Evolutionary conservation across 2,113 vertebrate species (phyloP), one percentile per base, ranked within the genome.

Genomic region (Acrocephalus arundinaceus): DNA sequence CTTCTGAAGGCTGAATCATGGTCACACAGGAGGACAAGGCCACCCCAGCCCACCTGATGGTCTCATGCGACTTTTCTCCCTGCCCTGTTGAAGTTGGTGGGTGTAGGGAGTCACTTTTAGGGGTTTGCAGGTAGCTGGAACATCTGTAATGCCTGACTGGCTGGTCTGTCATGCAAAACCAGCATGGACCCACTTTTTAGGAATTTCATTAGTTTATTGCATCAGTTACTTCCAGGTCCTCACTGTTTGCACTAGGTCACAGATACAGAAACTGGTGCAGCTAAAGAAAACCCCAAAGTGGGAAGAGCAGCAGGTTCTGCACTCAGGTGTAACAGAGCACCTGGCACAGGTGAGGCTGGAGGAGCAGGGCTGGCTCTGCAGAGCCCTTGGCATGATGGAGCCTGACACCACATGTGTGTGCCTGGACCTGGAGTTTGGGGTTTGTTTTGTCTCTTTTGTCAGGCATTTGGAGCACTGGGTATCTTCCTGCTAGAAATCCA

Each of bases 31-130:
- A 49, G 74, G 55, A 67, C 1, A 6, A 76, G 33, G 81, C 28
- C 31, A 4, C n/a, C 45, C 23, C 49, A 6, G 7, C 46, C 18
- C 25, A 15, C 0, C 1, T 6, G 5, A 17, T 30, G 46, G 11
- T 51, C n/a, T 86, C 18, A 0, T 3, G 21, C 30, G 3, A 48
- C 30, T 24, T 45, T 58, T 30, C 54, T 72, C 24, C 35, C 7
- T 66, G 43, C 13, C n/a, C 48, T 55, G 58, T 6, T 55, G 30
- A 24, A 39, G 59, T 18, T 61, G 11, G 5, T 15, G 41, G 30
- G 3, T 59, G 7, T 6, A 57, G 28, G 46, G 84, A 30, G 77
- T 23, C 12, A 3, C 33, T 61, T 21, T 41, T 37, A 45, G 31
- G n/a, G n/a, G 10, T 54, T 67, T 93, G 12, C 37, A 61, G 59